Conservation (phyloP, 1,140 invertebrate genomes). For the Drosophila melanogaster region DNA sequence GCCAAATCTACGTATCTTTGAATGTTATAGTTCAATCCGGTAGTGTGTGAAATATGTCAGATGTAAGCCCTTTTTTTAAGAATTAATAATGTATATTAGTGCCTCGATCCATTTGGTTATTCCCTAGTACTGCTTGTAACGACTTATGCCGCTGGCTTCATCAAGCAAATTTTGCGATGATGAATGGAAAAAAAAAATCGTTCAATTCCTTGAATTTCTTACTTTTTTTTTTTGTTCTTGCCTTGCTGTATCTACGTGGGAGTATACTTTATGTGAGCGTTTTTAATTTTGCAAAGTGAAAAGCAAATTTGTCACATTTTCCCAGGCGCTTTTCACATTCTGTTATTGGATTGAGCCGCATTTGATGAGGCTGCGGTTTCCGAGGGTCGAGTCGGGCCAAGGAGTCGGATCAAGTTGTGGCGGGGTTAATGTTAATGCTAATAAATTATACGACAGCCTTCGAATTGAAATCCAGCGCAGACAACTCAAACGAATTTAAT, state of each 20-base stretch:
- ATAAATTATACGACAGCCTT: constrained; percentile 80
- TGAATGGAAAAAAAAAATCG: constrained; percentile 67
- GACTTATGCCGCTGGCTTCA: constrained; percentile 32
- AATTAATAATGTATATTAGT: no score
- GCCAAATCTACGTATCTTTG: no score
- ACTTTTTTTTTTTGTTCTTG: constrained; percentile 30
- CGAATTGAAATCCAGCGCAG: constrained; percentile 77
- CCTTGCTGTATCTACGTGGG: constrained; percentile 18
- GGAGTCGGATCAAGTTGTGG: constrained; percentile 58
- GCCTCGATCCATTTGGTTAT: background rate
- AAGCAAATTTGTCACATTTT: constrained; percentile 81
- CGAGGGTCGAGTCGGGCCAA: background rate
- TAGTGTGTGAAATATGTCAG: no score
- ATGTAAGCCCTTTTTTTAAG: no score
- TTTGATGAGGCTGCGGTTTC: constrained; percentile 58
- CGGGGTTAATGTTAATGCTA: constrained; percentile 80
- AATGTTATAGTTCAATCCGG: no score
- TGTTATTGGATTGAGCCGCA: constrained; percentile 73
- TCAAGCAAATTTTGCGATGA: constrained; percentile 68
- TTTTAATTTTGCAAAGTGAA: constrained; percentile 81
- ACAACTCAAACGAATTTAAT: constrained; percentile 81
- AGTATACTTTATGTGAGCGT: constrained; percentile 68
- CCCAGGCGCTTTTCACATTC: constrained; percentile 39
- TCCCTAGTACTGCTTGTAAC: background rate
- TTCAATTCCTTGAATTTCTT: constrained; percentile 24